A percentile compares a stretch with the other conserved stretches of the same genome.
These are phyloP conservation scores for Premnoplex brunnescens DNA, from an alignment of 2,797 vertebrate genomes.

Conservation along the genomic window DNA sequence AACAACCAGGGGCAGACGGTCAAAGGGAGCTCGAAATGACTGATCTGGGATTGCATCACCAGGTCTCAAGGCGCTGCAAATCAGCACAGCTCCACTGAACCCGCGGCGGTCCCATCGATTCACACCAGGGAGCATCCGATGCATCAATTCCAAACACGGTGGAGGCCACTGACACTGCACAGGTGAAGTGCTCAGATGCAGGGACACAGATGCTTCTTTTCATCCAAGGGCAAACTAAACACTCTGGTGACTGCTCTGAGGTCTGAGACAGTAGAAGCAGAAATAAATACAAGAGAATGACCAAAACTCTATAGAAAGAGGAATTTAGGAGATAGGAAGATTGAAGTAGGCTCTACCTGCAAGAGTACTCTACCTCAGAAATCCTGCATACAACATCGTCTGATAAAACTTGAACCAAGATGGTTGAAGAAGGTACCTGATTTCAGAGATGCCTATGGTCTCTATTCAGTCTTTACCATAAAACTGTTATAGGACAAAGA, in stretches of 20 bases:
- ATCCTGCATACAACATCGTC: background rate
- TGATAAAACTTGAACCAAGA: background rate
- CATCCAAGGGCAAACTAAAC: background rate
- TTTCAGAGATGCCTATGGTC: background rate
- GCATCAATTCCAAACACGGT: fast-evolving
- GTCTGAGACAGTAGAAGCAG: background rate
- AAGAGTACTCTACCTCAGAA: fast-evolving
- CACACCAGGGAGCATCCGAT: fast-evolving
- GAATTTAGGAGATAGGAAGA: background rate
- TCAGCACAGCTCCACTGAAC: background rate
- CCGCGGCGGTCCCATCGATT: fast-evolving
- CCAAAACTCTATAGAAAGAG: background rate
- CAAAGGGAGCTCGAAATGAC: background rate
- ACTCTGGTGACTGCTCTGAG: background rate
- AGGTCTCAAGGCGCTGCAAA: background rate
- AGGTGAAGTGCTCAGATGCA: background rate
- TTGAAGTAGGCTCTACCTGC: background rate
- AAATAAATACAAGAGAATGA: background rate
- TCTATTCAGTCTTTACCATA: background rate
- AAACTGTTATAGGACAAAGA: background rate
- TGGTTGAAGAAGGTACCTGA: background rate
- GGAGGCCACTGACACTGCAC: background rate
- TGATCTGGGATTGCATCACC: background rate
- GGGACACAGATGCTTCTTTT: background rate
- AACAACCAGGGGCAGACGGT: background rate